Evolutionary conservation across 2,888 invertebrate genomes (phyloP).

Genomic region (Agonopterix arenella): DNA sequence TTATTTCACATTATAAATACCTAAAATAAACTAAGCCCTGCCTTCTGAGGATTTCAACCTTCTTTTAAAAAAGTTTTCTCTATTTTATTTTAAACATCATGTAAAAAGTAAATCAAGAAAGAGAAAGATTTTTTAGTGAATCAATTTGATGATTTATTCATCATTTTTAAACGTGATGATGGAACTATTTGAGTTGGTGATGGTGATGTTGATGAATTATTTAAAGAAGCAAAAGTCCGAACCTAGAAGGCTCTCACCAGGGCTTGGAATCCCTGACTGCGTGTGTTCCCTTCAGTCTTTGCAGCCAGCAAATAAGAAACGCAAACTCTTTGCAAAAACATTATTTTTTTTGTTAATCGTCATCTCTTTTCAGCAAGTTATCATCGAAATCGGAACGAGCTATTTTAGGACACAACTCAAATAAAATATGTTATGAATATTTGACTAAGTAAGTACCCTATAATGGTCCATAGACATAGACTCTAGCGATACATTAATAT

Average conservation of each 20-base stretch:
- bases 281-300: constrained; percentile 74
- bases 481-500: no score
- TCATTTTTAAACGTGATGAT: constrained; percentile 2
- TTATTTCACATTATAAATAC: constrained; percentile 10
- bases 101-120: background rate
- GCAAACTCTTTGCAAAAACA: constrained; percentile 73
- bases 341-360: constrained; percentile 44
- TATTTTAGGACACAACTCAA: no score
- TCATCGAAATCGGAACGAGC: constrained; percentile 16
- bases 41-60: constrained; percentile 62
- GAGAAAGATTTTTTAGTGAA: constrained; percentile 3
- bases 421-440: no score
- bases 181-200: constrained; percentile 16
- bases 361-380: constrained; percentile 33
- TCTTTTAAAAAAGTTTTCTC: constrained; percentile 6
- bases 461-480: no score
- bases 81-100: background rate
- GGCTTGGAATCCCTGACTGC: constrained; percentile 77
- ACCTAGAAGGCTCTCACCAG: constrained; percentile 77
- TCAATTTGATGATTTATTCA: constrained; percentile 7
- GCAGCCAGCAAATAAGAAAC: constrained; percentile 76
- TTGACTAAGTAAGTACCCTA: no score
- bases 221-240: constrained; percentile 72
- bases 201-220: constrained; percentile 33
- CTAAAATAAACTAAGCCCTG: constrained; percentile 59